Percentiles rank a stretch among this genome's conserved stretches.
Evolutionary conservation across 2,888 invertebrate genomes (phyloP).

Genomic region (Orchesella flavescens): DNA sequence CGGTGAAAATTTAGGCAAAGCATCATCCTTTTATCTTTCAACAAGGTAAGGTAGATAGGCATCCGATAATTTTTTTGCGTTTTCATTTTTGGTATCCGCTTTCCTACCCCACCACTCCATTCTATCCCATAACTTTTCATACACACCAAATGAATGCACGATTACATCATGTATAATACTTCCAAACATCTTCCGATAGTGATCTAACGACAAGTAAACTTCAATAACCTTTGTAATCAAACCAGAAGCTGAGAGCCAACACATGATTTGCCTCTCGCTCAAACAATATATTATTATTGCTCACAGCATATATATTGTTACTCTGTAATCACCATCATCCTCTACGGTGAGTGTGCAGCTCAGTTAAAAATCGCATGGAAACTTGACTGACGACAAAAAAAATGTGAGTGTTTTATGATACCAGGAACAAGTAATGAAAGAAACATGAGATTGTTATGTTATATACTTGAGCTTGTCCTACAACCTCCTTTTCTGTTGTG

Average conservation of each 20-base stretch:
- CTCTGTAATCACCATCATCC: background rate
- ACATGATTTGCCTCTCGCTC: background rate
- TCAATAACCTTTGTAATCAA: constrained; percentile 40
- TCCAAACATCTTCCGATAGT: too few relatives aligned
- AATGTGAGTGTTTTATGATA: background rate
- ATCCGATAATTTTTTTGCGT: too few relatives aligned
- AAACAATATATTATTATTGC: constrained; percentile 9
- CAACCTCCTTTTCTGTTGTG: background rate
- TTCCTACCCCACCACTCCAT: too few relatives aligned
- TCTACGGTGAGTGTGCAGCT: background rate
- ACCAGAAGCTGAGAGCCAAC: constrained; percentile 7
- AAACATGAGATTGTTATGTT: background rate
- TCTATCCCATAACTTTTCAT: too few relatives aligned
- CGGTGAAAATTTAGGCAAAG: too few relatives aligned
- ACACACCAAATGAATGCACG: background rate
- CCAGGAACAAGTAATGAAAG: background rate
- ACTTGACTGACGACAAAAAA: constrained; percentile 7
- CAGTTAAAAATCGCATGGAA: constrained; percentile 2
- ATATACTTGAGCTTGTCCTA: background rate
- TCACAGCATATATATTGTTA: background rate
- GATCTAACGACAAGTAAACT: constrained; percentile 11
- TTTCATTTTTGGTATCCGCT: too few relatives aligned
- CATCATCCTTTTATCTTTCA: too few relatives aligned
- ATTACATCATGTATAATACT: background rate
- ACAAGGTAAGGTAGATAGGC: too few relatives aligned